Evolutionary conservation across 2,113 vertebrate species (phyloP), one percentile per base, ranked within the genome.

Genomic region (Felis catus): DNA sequence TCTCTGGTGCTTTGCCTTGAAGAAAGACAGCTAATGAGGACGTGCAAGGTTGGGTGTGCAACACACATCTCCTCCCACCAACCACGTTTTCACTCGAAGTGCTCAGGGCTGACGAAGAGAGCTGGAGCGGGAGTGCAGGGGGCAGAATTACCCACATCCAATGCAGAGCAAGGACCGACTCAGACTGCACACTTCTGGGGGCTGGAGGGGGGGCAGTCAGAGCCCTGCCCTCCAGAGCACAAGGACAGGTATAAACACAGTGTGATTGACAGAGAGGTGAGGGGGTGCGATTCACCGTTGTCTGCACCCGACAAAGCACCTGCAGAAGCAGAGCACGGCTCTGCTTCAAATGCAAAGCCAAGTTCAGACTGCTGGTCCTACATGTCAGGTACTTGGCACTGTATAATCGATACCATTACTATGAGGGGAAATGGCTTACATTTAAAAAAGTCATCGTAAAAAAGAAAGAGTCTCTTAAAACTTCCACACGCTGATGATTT

Each of bases 1-100:
- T 23, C 41, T 71, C 48, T 79, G 89, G 94, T 16, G 3, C 48
- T n/a, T 5, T 39, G 95, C 74, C 92, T 82, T 45, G 55, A 58
- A 66, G 81, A 33, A 51, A 93, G 94, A 84, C 27, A 36, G 91
- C 85, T 91, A 73, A 93, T 65, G 95, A 91, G 70, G 89, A 53
- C 1, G 31, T 25, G 48, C 51, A 12, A 1, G 55, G 68, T 74
- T 25, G 84, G 66, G 84, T 55, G 79, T 3, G 11, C 61, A 21
- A 48, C 55, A 12, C 93, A 25, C 96, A 29, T 73, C 95, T 65
- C 93, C 95, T 41, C 91, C 93, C 39, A 91, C 61, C 83, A 74
- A 61, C 45, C 68, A 19, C 1, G 1, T 19, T 14, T 76, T 23
- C 80, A 51, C 51, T 21, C 33, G 33, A 53, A 73, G 74, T 41